These are phyloP conservation scores for Mustela lutreola DNA, from an alignment of 2,113 vertebrate genomes.

Conservation along the genomic window DNA sequence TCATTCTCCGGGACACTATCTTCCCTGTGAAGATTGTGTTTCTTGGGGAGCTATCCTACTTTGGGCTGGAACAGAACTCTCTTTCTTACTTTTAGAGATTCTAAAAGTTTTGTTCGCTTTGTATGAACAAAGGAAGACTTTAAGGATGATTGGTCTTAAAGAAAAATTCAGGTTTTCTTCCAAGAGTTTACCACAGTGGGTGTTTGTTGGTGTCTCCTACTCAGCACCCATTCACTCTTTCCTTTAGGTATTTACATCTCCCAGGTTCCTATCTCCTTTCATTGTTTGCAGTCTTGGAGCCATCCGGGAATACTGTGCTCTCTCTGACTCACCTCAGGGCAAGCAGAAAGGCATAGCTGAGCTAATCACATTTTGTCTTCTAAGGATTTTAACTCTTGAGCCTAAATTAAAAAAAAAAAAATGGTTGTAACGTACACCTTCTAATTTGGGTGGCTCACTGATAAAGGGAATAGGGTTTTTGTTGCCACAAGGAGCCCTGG, in stretches of 20 bases:
- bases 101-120: neutral
- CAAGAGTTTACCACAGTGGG: neutral
- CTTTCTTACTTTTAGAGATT: neutral
- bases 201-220: neutral
- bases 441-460: neutral
- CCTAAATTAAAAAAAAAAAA: neutral
- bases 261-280: neutral
- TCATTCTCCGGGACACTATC: neutral
- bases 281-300: neutral
- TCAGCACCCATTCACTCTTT: neutral
- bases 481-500: neutral
- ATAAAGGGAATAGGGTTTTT: neutral
- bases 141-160: neutral
- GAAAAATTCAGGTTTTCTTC: neutral
- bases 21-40: neutral
- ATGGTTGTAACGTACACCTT: neutral
- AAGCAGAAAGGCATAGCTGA: neutral
- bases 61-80: neutral
- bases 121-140: neutral
- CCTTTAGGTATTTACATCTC: neutral
- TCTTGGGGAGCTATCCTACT: neutral
- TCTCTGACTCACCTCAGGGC: neutral
- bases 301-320: neutral
- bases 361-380: neutral
- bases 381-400: neutral